These are phyloP conservation scores for Ophioninae sp. DNA, from an alignment of 2,888 invertebrate genomes.

Conservation along the genomic window DNA sequence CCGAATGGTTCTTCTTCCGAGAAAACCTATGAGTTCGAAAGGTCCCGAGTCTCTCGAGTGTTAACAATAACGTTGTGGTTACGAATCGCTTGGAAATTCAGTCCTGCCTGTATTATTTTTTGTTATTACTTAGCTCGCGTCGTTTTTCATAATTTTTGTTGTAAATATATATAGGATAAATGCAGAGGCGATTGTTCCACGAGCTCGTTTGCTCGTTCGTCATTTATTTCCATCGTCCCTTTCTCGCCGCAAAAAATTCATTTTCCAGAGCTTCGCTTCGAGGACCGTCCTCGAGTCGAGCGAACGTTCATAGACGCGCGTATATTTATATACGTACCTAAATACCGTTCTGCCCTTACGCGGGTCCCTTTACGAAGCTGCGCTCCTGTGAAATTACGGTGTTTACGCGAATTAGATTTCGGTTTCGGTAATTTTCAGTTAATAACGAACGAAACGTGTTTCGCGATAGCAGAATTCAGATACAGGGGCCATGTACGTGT, in stretches of 20 bases:
- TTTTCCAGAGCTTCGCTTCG: not conserved
- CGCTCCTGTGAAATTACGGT: constrained; percentile 73
- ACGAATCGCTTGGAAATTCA: too few relatives aligned
- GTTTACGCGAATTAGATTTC: constrained; percentile 79
- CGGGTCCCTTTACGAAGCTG: constrained; percentile 16
- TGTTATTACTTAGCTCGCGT: not conserved
- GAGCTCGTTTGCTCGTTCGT: not conserved
- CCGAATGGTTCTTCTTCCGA: too few relatives aligned
- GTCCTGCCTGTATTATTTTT: not conserved
- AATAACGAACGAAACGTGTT: constrained; percentile 72
- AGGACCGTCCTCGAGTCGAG: not conserved
- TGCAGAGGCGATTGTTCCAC: not conserved
- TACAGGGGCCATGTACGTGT: not conserved
- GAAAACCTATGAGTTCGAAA: too few relatives aligned
- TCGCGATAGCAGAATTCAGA: constrained; percentile 33
- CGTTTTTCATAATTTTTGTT: not conserved
- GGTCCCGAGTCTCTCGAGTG: too few relatives aligned
- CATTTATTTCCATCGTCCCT: not conserved
- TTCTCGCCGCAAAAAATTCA: not conserved
- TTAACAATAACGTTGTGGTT: too few relatives aligned
- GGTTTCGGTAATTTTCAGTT: constrained; percentile 80
- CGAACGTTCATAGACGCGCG: not conserved
- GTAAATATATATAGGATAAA: not conserved
- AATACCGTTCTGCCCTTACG: not conserved
- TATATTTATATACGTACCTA: not conserved